A percentile compares a stretch with the other conserved stretches of the same genome.
These are phyloP conservation scores for Drosophila putrida DNA, from an alignment of 2,888 invertebrate genomes.

Conservation along the genomic window DNA sequence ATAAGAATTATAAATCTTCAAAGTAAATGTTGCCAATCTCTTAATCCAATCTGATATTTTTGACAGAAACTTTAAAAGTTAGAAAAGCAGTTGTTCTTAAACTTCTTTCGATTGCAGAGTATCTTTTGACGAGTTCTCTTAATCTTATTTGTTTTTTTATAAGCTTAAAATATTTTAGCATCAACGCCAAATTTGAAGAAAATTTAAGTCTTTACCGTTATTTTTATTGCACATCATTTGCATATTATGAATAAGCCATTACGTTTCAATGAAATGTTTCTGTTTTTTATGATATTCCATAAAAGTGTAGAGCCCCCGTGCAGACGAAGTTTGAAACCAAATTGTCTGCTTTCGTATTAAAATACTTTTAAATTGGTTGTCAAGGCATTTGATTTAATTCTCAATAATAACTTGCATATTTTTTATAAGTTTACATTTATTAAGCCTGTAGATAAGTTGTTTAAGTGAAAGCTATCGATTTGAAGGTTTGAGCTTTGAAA, in stretches of 20 bases:
- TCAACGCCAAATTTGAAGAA: conserved; percentile 9
- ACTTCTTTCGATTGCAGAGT: neutral
- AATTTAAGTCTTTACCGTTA: conserved; percentile 31
- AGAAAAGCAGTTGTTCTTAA: neutral
- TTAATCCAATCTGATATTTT: neutral
- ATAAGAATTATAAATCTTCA: too few species aligned
- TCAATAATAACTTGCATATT: conserved; percentile 8
- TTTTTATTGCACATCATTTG: conserved; percentile 55
- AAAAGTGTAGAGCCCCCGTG: conserved; percentile 12
- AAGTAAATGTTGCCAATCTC: neutral
- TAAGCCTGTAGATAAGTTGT: neutral
- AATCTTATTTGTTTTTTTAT: conserved; percentile 1
- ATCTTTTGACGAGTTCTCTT: neutral
- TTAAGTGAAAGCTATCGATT: neutral
- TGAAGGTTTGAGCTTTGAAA: neutral
- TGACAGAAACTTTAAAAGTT: neutral
- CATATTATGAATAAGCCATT: conserved; percentile 66
- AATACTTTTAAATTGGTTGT: conserved; percentile 6
- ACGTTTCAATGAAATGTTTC: conserved; percentile 44
- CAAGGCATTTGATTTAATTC: conserved; percentile 26
- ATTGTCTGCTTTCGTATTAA: conserved; percentile 4
- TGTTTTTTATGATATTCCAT: conserved; percentile 35
- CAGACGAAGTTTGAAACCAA: conserved; percentile 1
- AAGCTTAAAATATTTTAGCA: conserved; percentile 4
- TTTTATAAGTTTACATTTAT: neutral